Evolutionary conservation across 2,797 vertebrate species (phyloP).

Genomic region (Pseudochirops cupreus): DNA sequence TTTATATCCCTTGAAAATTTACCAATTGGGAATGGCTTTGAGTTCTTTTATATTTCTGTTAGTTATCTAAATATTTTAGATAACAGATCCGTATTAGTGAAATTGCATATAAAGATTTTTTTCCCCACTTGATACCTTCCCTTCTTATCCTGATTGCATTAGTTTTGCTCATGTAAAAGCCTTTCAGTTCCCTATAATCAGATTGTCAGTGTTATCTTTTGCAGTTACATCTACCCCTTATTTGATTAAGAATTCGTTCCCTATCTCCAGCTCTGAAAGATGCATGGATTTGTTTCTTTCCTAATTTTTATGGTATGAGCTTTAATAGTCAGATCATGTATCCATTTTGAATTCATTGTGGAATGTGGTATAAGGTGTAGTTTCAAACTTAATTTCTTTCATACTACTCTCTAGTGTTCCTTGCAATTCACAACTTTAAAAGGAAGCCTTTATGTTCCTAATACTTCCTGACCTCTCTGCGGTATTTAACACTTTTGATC

Average conservation of each 20-base stretch:
- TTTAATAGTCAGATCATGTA: not conserved
- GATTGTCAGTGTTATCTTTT: not conserved
- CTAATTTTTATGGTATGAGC: not conserved
- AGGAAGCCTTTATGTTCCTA: not conserved
- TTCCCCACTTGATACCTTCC: not conserved
- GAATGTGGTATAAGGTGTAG: not conserved
- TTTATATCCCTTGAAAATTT: not conserved
- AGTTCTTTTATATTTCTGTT: not conserved
- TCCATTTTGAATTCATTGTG: not conserved
- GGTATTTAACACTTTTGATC: not conserved
- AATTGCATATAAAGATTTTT: not conserved
- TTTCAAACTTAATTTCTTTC: not conserved
- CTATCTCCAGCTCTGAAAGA: not conserved
- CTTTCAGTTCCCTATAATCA: not conserved
- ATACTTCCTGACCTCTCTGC: not conserved
- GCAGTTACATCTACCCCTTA: not conserved
- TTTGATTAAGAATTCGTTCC: not conserved
- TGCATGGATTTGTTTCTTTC: not conserved
- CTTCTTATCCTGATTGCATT: not conserved
- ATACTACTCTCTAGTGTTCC: not conserved
- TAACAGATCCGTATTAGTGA: not conserved
- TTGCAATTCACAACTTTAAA: not conserved
- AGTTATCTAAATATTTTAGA: not conserved
- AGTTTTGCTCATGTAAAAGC: too few relatives aligned
- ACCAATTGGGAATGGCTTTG: not conserved